Base-by-base conservation (phyloP, 1,140 invertebrate genomes). In the Thaumatotibia leucotreta region DNA sequence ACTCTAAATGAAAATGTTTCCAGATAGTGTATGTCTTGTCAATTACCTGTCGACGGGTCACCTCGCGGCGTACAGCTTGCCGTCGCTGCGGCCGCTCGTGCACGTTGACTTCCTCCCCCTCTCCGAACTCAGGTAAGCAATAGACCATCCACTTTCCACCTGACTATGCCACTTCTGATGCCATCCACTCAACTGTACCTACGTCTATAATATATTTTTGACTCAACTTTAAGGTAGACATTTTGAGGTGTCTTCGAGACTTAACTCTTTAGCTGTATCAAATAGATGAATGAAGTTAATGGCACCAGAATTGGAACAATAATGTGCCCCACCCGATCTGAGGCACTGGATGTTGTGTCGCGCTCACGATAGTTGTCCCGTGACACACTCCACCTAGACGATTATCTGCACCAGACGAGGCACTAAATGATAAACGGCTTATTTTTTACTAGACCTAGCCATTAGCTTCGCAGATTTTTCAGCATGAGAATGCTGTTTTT, bases 1-100 rank as follows among this genome's bases (percentile, higher is more conserved):
- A 64, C n/a, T 1, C 14, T 52, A 29, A 1, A 50, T 0, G 10
- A 5, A 0, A 24, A 31, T 63, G 71, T 76, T 93, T 93, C 14
- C 93, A 98, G 97, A 98, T 92, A 97, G 97, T 86, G 96, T 98
- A 74, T 99, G 98, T 90, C 93, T 99, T 76, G 95, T 97, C 63
- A 97, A 96, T 91, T 99, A 99, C 91, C 92, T 98, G 77, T 98
- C 97, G 61, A 98, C 95, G 90, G 98, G 98, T 67, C 97, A 97
- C 90, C 92, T 99, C 80, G 94, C 95, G 75, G 95, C 97, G 52
- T 98, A 98, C 92, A 98, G 97, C 93, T 92, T 99, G 84, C 98
- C 98, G 58, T 98, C 97, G 88, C 93, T 99, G 76, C 95, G 96
- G 91, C 95, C 95, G 68, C 93, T 99, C 54, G 94, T 98, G 76